Conservation (phyloP, 1,140 invertebrate species). For the Diorhabda sublineata region DNA sequence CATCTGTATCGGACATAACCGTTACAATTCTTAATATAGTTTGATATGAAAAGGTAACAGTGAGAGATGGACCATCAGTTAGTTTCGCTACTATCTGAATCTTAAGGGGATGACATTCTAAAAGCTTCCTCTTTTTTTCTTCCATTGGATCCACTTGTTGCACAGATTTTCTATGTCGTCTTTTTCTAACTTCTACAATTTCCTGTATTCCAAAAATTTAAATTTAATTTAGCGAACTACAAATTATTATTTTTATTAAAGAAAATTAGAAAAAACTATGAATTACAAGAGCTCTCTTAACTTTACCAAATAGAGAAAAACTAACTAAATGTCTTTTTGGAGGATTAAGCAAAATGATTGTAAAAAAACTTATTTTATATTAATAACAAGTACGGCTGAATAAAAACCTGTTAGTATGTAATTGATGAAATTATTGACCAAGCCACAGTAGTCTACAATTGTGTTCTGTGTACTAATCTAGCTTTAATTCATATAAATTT, state of each 20-base stretch:
- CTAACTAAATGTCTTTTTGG: no score
- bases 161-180: slow-evolving; percentile 56
- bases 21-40: slow-evolving; percentile 60
- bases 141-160: slow-evolving; percentile 51
- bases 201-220: slow-evolving; percentile 33
- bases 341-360: no score
- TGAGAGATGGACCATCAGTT: slow-evolving; percentile 56
- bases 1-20: slow-evolving; percentile 56
- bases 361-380: no score
- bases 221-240: no score
- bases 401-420: no score
- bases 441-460: background rate
- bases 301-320: no score
- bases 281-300: no score
- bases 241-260: no score
- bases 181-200: slow-evolving; percentile 50
- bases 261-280: no score
- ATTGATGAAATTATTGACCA: no score
- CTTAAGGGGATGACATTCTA: slow-evolving; percentile 70
- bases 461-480: background rate
- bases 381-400: no score
- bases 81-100: slow-evolving; percentile 59
- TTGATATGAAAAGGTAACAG: slow-evolving; percentile 58
- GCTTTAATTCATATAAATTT: no score
- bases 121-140: slow-evolving; percentile 63